A percentile compares a stretch with the other conserved stretches of the same genome.
These are phyloP conservation scores for Gnathonemus longibarbis DNA, from an alignment of 2,113 vertebrate species.

Conservation along the genomic window DNA sequence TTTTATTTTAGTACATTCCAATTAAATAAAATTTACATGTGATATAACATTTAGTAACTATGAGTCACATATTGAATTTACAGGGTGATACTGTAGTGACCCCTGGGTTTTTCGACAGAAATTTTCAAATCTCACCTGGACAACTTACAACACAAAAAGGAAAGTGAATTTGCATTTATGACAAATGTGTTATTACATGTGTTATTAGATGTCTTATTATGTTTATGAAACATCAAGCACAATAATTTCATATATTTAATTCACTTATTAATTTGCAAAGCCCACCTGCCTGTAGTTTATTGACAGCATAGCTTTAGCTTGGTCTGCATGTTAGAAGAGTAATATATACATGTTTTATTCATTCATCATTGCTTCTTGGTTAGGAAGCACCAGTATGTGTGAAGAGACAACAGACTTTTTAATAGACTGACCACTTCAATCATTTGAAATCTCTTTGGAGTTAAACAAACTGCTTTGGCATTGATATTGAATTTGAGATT, in stretches of 20 bases:
- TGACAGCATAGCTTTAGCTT: neutral
- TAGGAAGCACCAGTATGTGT: neutral
- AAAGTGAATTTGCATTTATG: neutral
- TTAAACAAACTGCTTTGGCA: too few species aligned
- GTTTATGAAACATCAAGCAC: neutral
- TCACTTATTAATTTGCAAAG: neutral
- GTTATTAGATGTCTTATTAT: neutral
- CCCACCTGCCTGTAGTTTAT: neutral
- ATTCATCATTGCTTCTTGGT: neutral
- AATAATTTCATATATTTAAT: neutral
- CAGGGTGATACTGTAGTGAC: neutral
- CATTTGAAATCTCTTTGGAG: too few species aligned
- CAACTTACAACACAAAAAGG: neutral
- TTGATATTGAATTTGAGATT: too few species aligned
- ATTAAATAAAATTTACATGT: neutral
- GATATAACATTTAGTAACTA: neutral
- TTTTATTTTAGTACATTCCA: neutral
- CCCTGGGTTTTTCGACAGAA: neutral
- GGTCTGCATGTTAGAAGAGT: neutral
- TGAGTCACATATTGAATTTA: neutral
- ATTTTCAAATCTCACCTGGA: neutral
- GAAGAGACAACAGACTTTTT: too few species aligned
- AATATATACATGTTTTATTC: neutral
- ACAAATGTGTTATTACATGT: neutral
- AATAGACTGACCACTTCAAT: too few species aligned